Base-by-base conservation (phyloP, 2,797 vertebrate species). In the Adelosebastes latens region DNA sequence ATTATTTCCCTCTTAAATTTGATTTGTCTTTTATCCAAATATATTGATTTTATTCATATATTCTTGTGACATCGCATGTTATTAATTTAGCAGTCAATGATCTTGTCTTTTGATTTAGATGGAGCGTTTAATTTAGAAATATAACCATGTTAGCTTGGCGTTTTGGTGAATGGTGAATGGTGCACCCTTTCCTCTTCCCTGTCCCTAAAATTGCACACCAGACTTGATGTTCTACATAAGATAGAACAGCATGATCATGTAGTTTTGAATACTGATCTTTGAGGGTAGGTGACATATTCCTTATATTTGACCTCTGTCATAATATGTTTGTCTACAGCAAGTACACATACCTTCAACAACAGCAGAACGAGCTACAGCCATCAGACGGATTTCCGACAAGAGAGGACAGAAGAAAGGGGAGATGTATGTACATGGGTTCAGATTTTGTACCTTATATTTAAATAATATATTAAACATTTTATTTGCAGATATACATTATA, bases 321-420 rank as follows among this genome's bases (percentile, higher is more conserved):
- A 13, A 64, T 85, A 66, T 96, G 85, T 86, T 16, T 87, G 72
- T 94, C 74, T 55, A 56, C 94, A 99, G 98, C 97, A 80, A 96
- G 89, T 14, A 72, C 97, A 29, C 97, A 98, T 90, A 96, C 97
- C 3, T 99, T 98, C 94, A 96, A 96, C 88, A 99, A 98, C 72
- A 96, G 98, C 87, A 96, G 97, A 76, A 93, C 97, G 16, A 97
- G 96, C 71, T 97, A 97, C 93, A 97, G 96, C 92, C 95, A 97
- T 76, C 97, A 97, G 25, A 96, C 96, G 4, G 96, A 98, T 81
- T 96, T 96, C 46, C 96, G 97, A 76, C 96, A 96, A 31, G 97
- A 99, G 87, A 95, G 97, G 85, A 97, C 97, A 76, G 98, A 99
- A 82, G 98, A 99, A 80, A 95, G 98, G 89, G 97, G 96, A 92